Percentiles rank a stretch among this genome's conserved stretches.
Evolutionary conservation across 2,113 vertebrate genomes (phyloP).

Genomic region (Felis catus): F.catus_Fca126_mat1.0 CM031413.1:27700001-27700500

Average conservation of each 20-base stretch:
- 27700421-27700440: slow-evolving; percentile 45
- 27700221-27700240: not conserved
- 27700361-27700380: not conserved
- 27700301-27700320: not conserved
- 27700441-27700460: slow-evolving; percentile 57
- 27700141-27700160: slow-evolving; percentile 11
- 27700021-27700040: not conserved
- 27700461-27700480: not conserved
- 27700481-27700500: not conserved
- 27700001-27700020: not conserved
- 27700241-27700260: not conserved
- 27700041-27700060: slow-evolving; percentile 23
- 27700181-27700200: slow-evolving; percentile 19
- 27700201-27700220: not conserved
- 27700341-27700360: not conserved
- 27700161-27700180: slow-evolving; percentile 27
- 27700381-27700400: not conserved
- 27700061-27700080: not conserved
- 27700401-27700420: slow-evolving; percentile 50
- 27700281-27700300: not conserved
- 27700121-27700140: slow-evolving; percentile 49
- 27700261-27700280: not conserved
- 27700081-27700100: slow-evolving; percentile 25
- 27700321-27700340: not conserved
- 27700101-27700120: slow-evolving; percentile 44